Conservation (phyloP, 2,797 vertebrate species). For the Chiroxiphia lanceolata region DNA sequence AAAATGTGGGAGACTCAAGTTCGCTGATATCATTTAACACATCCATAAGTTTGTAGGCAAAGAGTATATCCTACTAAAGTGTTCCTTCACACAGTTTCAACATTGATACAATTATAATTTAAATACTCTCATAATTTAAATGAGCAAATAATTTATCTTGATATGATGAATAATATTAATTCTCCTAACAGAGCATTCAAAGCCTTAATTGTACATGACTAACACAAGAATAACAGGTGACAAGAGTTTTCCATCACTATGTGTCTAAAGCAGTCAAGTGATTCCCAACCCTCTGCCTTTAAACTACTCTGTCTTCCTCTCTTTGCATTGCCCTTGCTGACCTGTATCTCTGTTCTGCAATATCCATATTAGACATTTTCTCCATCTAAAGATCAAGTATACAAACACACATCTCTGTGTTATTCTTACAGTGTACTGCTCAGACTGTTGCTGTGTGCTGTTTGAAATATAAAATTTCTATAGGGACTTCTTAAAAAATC, state of each 20-base stretch:
- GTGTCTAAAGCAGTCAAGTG: background rate
- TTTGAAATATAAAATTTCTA: background rate
- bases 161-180: background rate
- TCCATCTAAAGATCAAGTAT: background rate
- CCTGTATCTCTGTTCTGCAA: background rate
- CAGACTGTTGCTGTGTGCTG: background rate
- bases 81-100: background rate
- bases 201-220: background rate
- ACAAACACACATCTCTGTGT: background rate
- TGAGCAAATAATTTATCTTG: background rate
- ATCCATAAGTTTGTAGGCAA: background rate
- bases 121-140: background rate
- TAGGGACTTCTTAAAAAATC: background rate
- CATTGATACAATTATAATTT: background rate
- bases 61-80: background rate
- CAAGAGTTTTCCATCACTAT: background rate
- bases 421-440: background rate
- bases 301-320: background rate
- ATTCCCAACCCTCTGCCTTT: background rate
- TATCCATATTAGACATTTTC: accelerated
- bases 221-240: background rate
- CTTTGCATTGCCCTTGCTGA: background rate
- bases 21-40: background rate
- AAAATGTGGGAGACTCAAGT: background rate
- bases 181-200: background rate